These are phyloP conservation scores for Ptychoptera contaminata DNA, from an alignment of 2,888 invertebrate genomes.

Conservation along the genomic window DNA sequence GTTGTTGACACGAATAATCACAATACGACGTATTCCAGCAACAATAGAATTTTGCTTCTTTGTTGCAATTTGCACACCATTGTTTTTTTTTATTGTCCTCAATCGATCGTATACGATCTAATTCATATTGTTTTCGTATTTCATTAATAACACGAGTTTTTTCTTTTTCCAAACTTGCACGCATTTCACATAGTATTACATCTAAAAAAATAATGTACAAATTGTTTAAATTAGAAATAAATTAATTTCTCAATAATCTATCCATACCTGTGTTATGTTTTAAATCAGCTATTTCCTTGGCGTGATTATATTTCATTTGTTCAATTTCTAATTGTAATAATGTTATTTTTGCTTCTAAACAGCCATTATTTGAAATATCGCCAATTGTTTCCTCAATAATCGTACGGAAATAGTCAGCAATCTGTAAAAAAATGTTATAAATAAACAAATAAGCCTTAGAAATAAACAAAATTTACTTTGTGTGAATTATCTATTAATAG, in stretches of 20 bases:
- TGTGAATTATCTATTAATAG: conserved; percentile 41
- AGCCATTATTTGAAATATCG: conserved; percentile 40
- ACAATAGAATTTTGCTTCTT: conserved; percentile 83
- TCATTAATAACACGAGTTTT: conserved; percentile 47
- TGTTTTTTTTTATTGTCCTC: conserved; percentile 69
- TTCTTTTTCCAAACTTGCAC: conserved; percentile 52
- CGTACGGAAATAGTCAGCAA: conserved; percentile 52
- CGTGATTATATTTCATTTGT: conserved; percentile 50
- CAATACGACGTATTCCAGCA: conserved; percentile 96
- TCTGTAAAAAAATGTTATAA: conserved; percentile 28
- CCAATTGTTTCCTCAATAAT: conserved; percentile 50
- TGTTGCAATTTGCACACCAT: conserved; percentile 81
- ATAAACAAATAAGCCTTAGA: not conserved
- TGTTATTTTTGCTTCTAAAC: conserved; percentile 40
- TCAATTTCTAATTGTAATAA: conserved; percentile 52
- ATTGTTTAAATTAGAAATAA: too few species aligned
- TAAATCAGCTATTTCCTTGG: conserved; percentile 55
- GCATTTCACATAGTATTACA: conserved; percentile 50
- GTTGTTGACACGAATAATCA: conserved; percentile 72
- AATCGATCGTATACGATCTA: conserved; percentile 54
- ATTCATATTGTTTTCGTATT: conserved; percentile 45
- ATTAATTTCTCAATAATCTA: not conserved
- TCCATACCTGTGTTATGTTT: conserved; percentile 34
- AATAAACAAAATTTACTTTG: conserved; percentile 31
- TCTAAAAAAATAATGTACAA: conserved; percentile 36